Evolutionary conservation across 2,113 vertebrate genomes (phyloP), one percentile per base, ranked within the genome.

Genomic region (Anolis carolinensis): DNA sequence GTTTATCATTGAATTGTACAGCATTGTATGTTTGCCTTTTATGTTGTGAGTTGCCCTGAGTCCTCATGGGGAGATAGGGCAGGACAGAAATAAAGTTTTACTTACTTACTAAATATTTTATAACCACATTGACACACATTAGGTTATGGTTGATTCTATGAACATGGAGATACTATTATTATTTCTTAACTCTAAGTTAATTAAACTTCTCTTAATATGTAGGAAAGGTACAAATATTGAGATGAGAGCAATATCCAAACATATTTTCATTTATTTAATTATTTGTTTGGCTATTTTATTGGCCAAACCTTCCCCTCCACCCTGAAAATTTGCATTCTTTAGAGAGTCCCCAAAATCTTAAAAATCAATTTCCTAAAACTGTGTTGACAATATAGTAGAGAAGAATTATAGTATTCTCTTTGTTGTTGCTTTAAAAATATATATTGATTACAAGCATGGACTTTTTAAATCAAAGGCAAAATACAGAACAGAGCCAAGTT

Each of bases 401-500:
- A 23, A 71, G 44, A 13, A 67, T 16, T 20, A 36, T 14, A 9
- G n/a, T 70, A 70, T 77, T 85, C 32, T 85, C 21, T 70, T 20
- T 78, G 63, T 44, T 32, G 13, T n/a, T 32, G 14, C 73, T 88
- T 85, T 77, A 36, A 84, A 72, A 81, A 77, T 88, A 52, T 3
- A n/a, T 79, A 6, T 81, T 90, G 71, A 4, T 44, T 86, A 52
- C 36, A 85, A 25, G 84, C 27, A n/a, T 86, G 67, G 20, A 84
- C 65, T 82, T n/a, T 79, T 84, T 81, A 89, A 21, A 62, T 81
- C 44, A 73, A 50, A 90, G 77, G 79, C 67, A 81, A 44, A 86
- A 87, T 16, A 50, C 63, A 84, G 79, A 74, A 83, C 82, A 63
- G 20, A 75, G 71, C 30, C 52, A 65, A 87, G 78, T 50, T 59